Base-by-base conservation (phyloP, 2,888 invertebrate genomes). In the Asteroscopus sphinx region DNA sequence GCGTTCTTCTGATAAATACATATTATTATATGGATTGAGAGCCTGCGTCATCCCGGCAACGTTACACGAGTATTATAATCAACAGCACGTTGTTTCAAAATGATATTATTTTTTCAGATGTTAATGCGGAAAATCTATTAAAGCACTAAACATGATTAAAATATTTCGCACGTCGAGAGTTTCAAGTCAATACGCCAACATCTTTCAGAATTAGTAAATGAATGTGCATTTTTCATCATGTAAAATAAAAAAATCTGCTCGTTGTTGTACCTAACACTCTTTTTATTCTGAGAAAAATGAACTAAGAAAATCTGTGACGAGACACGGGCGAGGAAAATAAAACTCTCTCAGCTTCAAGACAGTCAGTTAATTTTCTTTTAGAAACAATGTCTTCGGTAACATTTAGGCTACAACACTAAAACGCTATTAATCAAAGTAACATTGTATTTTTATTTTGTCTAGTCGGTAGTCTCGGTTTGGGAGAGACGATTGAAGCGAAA, bases 401-500 rank as follows among this genome's bases (percentile, higher is more conserved):
- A 37, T 45, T 48, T 37, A 15, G 28, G 21, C 32, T 35, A 40
- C 41, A 56, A 66, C 53, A 76, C 67, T 64, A 65, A 70, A 73
- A 69, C 61, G 44, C 81, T 77, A 90, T 90, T 85, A 85, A 87
- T 91, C 85, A 89, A 77, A 62, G 76, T 66, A 62, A 77, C 55
- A 68, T 66, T 82, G 79, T 84, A 81, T 83, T 82, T 74, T 81
- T 81, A 79, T 80, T 76, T 71, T 68, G 76, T 69, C 76, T 73
- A 77, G 73, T 73, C 61, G 52, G 58, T 67, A 68, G 66, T 79
- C 77, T 78, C 77, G 71, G 78, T 67, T 74, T 60, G 69, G 75
- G 73, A 74, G 76, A 80, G 81, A 79, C 79, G 79, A 76, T 76
- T 77, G 77, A 64, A 77, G 72, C 60, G 63, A 77, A 79, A 85